These are phyloP conservation scores for Tursiops truncatus DNA, from an alignment of 2,113 vertebrate species.

Conservation along the genomic window DNA sequence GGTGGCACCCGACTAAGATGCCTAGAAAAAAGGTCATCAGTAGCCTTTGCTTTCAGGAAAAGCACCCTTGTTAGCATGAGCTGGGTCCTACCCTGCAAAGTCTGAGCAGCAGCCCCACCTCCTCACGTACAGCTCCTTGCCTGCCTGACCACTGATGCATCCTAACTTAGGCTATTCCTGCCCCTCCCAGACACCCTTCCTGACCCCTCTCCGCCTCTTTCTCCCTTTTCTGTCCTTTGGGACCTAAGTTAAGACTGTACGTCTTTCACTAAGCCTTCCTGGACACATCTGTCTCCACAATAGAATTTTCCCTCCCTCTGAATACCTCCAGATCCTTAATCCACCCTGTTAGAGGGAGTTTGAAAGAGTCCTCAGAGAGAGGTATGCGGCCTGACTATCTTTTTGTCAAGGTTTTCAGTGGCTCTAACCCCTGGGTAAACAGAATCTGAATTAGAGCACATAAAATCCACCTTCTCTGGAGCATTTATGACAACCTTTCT, in stretches of 20 bases:
- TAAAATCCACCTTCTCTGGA: slow-evolving; percentile 4
- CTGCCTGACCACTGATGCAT: accelerated
- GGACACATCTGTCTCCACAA: not conserved
- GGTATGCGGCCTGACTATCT: not conserved
- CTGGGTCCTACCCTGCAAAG: not conserved
- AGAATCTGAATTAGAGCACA: not conserved
- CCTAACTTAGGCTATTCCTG: accelerated
- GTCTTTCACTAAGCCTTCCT: not conserved
- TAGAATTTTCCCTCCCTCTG: not conserved
- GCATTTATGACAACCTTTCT: slow-evolving; percentile 6
- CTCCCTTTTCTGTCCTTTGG: not conserved
- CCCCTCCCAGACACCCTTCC: not conserved
- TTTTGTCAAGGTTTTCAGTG: not conserved
- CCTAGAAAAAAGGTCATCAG: not conserved
- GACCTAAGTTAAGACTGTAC: accelerated
- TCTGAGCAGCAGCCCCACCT: not conserved
- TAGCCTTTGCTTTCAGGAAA: not conserved
- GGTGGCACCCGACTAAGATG: accelerated
- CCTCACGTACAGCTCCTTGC: accelerated
- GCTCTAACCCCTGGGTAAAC: not conserved
- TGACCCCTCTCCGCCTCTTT: accelerated
- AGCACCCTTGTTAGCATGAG: not conserved
- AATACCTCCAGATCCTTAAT: not conserved
- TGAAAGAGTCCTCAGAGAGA: not conserved
- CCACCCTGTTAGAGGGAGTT: accelerated